Evolutionary conservation across 2,888 invertebrate genomes (phyloP).

Genomic region (Drosophila pegasa): DNA sequence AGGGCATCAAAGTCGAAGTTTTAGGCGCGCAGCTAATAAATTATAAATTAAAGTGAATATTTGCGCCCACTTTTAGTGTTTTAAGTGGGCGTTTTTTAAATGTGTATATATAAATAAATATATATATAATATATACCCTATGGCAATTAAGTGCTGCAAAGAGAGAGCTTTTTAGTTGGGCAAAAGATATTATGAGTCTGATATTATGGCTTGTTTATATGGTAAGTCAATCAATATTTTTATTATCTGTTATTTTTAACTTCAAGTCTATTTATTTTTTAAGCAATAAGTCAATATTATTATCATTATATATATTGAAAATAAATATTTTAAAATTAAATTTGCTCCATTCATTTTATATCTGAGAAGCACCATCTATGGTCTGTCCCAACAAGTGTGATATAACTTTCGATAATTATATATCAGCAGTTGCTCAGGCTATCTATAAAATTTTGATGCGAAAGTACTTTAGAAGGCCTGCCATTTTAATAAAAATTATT

Average conservation of each 20-base stretch:
- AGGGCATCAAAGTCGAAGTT: slow-evolving; percentile 56
- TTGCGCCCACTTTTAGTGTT: slow-evolving; percentile 19
- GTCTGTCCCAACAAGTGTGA: neutral
- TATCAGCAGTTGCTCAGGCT: neutral
- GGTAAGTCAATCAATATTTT: neutral
- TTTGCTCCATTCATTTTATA: neutral
- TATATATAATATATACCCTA: slow-evolving; percentile 23
- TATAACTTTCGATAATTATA: neutral
- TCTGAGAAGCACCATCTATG: neutral
- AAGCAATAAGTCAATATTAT: neutral
- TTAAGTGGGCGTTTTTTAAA: slow-evolving; percentile 11
- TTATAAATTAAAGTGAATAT: slow-evolving; percentile 79
- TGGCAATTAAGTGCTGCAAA: neutral
- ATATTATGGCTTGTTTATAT: neutral
- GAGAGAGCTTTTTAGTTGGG: neutral
- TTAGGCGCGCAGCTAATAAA: slow-evolving; percentile 52
- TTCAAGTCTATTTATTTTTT: neutral
- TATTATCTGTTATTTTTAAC: neutral
- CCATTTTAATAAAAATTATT: neutral
- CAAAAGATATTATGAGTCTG: neutral
- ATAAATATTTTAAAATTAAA: neutral
- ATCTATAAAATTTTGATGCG: neutral
- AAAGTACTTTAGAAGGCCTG: no score
- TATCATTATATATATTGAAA: neutral
- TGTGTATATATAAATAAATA: slow-evolving; percentile 2